Evolutionary conservation across 1,140 invertebrate species (phyloP), one percentile per base, ranked within the genome.

Genomic region (Copidosoma floridanum): DNA sequence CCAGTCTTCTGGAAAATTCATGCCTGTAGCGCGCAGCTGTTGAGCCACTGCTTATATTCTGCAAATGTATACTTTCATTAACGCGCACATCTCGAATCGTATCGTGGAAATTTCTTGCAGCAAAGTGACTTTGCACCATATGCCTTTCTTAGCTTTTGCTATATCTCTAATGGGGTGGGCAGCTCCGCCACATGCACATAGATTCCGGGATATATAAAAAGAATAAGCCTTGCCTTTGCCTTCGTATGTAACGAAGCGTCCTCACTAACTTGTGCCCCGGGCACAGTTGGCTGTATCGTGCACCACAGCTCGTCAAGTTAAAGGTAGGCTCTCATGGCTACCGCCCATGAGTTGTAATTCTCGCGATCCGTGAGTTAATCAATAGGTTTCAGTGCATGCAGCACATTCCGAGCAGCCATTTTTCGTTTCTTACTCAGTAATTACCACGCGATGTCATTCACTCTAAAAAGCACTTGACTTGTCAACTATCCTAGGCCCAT

Each of bases 321-420:
- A 23, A 77, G 63, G 63, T 70, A 73, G 26, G 70, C 64, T 51
- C 71, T 56, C 55, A 75, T 67, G 26, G 67, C 68, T 56, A 75
- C 71, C 57, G 66, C 69, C 71, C 70, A 75, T 2, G 65, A 66
- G n/a, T n/a, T n/a, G n/a, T n/a, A n/a, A n/a, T n/a, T n/a, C n/a
- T n/a, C n/a, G n/a, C n/a, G n/a, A n/a, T n/a, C n/a, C n/a, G n/a
- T n/a, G n/a, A n/a, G n/a, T n/a, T n/a, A n/a, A n/a, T n/a, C n/a
- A n/a, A n/a, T n/a, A n/a, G n/a, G n/a, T n/a, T n/a, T n/a, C n/a
- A n/a, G n/a, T n/a, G n/a, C n/a, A n/a, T n/a, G n/a, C n/a, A n/a
- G n/a, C n/a, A n/a, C n/a, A n/a, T n/a, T n/a, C n/a, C n/a, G n/a
- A n/a, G n/a, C n/a, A n/a, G n/a, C n/a, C n/a, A n/a, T n/a, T n/a